Conservation (phyloP, 2,888 invertebrate genomes). For the Melanostoma scalare region DNA sequence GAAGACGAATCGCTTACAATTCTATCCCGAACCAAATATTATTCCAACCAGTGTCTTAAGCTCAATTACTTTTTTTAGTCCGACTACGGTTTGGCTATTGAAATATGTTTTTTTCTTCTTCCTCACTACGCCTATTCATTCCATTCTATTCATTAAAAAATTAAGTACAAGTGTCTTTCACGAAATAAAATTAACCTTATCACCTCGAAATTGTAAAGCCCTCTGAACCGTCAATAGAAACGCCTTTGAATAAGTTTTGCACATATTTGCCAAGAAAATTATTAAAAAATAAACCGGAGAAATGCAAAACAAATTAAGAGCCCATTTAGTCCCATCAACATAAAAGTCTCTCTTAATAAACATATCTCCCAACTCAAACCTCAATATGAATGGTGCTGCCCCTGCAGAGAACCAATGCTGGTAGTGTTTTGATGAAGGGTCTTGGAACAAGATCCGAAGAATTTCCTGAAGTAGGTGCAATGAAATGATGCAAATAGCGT, state of each 20-base stretch:
- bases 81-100: too few species aligned
- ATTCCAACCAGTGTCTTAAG: too few species aligned
- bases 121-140: not conserved
- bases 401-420: not conserved
- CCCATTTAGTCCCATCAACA: constrained; percentile 59
- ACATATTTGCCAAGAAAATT: constrained; percentile 55
- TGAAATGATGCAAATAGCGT: constrained; percentile 60
- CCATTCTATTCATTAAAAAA: constrained; percentile 11
- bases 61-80: too few species aligned
- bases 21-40: too few species aligned
- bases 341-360: constrained; percentile 47
- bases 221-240: constrained; percentile 35
- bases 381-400: too few species aligned
- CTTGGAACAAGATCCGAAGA: constrained; percentile 63
- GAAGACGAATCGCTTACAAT: too few species aligned
- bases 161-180: constrained; percentile 37
- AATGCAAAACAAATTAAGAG: constrained; percentile 66
- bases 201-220: constrained; percentile 52
- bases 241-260: constrained; percentile 57
- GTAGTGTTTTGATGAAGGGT: constrained; percentile 28
- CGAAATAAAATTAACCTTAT: constrained; percentile 64
- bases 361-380: constrained; percentile 24
- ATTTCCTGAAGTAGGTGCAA: constrained; percentile 73
- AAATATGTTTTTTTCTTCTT: too few species aligned
- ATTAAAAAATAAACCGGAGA: constrained; percentile 11